Evolutionary conservation across 2,888 invertebrate species (phyloP).

Genomic region (Gisinianus flammeolus): DNA sequence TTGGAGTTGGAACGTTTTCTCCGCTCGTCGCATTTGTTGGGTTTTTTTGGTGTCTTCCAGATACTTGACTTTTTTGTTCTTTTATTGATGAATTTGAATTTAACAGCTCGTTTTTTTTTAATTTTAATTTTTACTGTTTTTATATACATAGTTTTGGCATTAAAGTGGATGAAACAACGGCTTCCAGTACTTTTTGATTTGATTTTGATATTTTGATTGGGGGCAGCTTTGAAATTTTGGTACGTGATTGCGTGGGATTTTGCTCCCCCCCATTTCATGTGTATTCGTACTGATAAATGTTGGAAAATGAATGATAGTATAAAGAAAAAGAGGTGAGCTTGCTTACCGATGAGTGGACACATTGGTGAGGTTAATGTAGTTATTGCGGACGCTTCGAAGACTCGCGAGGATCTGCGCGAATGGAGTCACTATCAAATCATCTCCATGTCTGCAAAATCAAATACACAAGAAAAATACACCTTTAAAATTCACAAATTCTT

Average conservation of each 20-base stretch:
- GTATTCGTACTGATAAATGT: no score
- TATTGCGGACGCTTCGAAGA: conserved; percentile 96
- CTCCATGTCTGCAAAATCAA: conserved; percentile 82
- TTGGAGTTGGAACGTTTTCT: no score
- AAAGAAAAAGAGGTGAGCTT: neutral
- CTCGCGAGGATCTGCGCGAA: conserved; percentile 99
- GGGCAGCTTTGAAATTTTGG: neutral
- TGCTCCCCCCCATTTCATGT: neutral
- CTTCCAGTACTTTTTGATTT: no score
- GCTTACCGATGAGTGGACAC: conserved; percentile 82
- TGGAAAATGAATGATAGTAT: no score
- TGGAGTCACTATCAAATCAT: conserved; percentile 99
- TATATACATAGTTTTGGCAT: no score
- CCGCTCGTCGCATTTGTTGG: no score
- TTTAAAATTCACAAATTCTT: neutral
- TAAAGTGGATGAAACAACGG: no score
- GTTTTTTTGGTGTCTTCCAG: neutral
- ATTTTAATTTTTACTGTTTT: no score
- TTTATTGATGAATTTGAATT: no score
- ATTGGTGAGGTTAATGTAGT: conserved; percentile 97
- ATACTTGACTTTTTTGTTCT: neutral
- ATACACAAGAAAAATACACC: neutral
- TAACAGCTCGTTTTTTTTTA: no score
- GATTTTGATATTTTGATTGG: no score
- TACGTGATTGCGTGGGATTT: neutral